Evolutionary conservation across 2,113 vertebrate species (phyloP), one percentile per base, ranked within the genome.

Genomic region (Gadus macrocephalus): DNA sequence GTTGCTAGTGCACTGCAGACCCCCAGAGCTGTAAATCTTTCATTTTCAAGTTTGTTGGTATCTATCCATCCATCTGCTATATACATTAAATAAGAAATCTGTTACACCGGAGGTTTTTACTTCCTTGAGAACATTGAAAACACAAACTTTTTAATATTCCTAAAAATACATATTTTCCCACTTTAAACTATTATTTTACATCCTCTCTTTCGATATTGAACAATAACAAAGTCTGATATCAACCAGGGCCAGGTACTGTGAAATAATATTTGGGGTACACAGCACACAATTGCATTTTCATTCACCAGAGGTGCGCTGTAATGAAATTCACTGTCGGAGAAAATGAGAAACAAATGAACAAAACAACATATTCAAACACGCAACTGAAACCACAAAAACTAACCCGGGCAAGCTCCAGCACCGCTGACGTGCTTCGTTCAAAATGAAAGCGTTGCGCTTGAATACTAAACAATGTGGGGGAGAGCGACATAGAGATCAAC

Each of bases 1-100:
- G 62, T 53, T 67, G 73, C 64, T 67, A 16, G 22, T 69, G 70
- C n/a, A n/a, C n/a, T n/a, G n/a, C 62, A 58, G 67, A 64, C 53
- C 16, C 68, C 20, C n/a, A 4, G 64, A 60, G 59, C 15, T 31
- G 55, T 17, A n/a, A 63, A 0, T 27, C 77, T 27, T 35, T 64
- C 61, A 3, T 25, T 12, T 62, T 53, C 69, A 15, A 63, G 73
- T 62, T 35, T 35, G 31, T 35, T 4, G 4, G 31, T 35, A 35
- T 35, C 31, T 35, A 35, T 35, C 31, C 0, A 35, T 35, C 31
- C 31, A 35, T 35, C 31, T 7, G 31, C 31, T 35, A 35, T 35
- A 35, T 35, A 35, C 6, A 35, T 35, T 35, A 5, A 5, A 35
- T 35, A 35, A 4, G 6, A 4, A 35, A 35, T 35, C 31, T 4